Percentiles rank a stretch among this genome's conserved stretches.
Conservation (phyloP, 2,888 invertebrate genomes). For the Netelia virgata region DNA sequence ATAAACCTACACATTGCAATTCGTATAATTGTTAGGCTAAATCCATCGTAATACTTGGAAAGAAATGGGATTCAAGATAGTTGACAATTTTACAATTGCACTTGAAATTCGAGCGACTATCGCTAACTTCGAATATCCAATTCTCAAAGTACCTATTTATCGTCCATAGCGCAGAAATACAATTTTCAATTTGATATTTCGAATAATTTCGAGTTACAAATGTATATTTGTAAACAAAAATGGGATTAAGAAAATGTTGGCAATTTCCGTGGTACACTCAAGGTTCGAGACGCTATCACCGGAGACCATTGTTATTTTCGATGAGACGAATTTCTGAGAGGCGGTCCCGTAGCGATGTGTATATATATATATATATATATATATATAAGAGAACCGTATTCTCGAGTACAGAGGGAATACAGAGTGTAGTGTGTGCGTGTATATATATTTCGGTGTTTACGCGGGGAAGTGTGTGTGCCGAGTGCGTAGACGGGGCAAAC, state of each 20-base stretch:
- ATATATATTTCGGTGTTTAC: conserved; percentile 11
- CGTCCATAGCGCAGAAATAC: too few species aligned
- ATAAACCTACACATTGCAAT: too few species aligned
- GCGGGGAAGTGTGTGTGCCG: conserved; percentile 52
- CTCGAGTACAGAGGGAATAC: conserved; percentile 29
- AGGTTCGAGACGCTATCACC: conserved; percentile 23
- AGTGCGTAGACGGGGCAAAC: conserved; percentile 79
- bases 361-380: conserved; percentile 2
- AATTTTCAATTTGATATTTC: too few species aligned
- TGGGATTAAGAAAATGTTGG: neutral
- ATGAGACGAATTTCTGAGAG: conserved; percentile 51
- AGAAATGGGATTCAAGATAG: neutral
- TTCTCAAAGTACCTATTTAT: too few species aligned
- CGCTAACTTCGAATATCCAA: neutral
- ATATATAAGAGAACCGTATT: conserved; percentile 33
- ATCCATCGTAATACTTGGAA: neutral
- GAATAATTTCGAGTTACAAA: neutral
- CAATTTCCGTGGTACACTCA: conserved; percentile 2
- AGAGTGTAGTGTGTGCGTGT: conserved; percentile 17
- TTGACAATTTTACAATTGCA: neutral
- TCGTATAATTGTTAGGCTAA: neutral
- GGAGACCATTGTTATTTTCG: conserved; percentile 31
- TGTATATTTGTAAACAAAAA: neutral
- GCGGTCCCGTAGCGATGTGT: conserved; percentile 2
- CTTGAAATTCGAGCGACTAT: conserved; percentile 4